Base-by-base conservation (phyloP, 2,113 vertebrate species). In the Nettapus auritus region DNA sequence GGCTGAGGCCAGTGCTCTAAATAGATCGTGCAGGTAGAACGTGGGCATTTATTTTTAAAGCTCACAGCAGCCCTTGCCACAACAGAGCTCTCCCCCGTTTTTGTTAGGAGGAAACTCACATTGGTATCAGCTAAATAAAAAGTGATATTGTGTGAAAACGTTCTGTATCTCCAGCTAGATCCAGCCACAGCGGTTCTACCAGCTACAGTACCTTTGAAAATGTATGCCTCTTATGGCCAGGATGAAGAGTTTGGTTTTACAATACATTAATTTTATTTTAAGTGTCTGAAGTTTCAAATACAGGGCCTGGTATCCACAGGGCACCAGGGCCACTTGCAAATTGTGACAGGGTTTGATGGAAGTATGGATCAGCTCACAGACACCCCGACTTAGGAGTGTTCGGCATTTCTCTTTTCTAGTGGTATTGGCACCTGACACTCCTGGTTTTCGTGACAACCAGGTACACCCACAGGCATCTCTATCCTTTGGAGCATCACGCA, bases 11-110 rank as follows among this genome's bases (percentile, higher is more conserved):
- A 0, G 29, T 36, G 64, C 53, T 15, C 62, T 38, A 44, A 79
- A 17, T 17, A 9, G 4, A 48, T 17, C 23, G 28, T 34, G 5
- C n/a, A 0, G 6, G 56, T n/a, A 60, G 70, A 60, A 59, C 0
- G 4, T 33, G 23, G 52, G 36, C 66, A 48, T 38, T n/a, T 7
- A 1, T 48, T 68, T 29, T 8, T 2, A 29, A n/a, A 69, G 38
- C n/a, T 3, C 4, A 13, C 13, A 1, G 8, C 7, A 2, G 33
- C 64, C 31, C 68, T 17, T 38, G 19, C 11, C 29, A 28, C 38
- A 26, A 5, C 26, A 9, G 2, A 3, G 6, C 50, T 52, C 50
- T 52, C 50, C 57, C 2, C 42, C 11, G 4, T 14, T 33, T n/a
- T 8, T 18, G 7, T 15, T 13, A 34, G 34, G 2, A 25, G 2